Percentiles rank a stretch among this genome's conserved stretches.
These are phyloP conservation scores for Rhinella marina DNA, from an alignment of 2,797 vertebrate species.

Conservation along the genomic window DNA sequence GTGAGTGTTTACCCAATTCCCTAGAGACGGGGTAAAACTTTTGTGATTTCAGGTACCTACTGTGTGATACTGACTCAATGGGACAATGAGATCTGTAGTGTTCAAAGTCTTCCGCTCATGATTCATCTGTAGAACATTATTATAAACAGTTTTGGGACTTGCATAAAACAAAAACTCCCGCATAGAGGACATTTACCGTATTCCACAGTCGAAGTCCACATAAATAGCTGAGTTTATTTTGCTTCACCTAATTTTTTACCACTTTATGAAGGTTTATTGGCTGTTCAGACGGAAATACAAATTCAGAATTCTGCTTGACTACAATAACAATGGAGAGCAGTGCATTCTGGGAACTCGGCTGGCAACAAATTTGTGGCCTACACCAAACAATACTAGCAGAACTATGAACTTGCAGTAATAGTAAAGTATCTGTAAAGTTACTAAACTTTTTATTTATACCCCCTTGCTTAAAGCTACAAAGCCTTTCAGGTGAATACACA, in stretches of 20 bases:
- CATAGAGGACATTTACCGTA: background rate
- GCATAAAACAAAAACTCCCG: background rate
- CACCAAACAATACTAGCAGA: background rate
- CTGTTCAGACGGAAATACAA: background rate
- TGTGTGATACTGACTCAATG: background rate
- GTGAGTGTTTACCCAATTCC: background rate
- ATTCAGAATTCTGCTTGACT: background rate
- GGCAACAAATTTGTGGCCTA: background rate
- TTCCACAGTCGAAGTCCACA: background rate
- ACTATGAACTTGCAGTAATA: background rate
- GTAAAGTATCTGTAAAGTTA: background rate
- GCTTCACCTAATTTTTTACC: background rate
- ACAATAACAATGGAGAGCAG: background rate
- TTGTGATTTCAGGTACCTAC: background rate
- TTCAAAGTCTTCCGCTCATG: background rate
- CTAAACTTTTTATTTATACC: background rate
- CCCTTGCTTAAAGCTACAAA: background rate
- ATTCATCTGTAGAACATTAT: background rate
- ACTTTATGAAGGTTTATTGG: background rate
- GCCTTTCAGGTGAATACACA: background rate
- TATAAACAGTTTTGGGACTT: background rate
- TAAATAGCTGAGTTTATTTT: background rate
- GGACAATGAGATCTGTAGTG: background rate
- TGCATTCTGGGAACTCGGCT: background rate
- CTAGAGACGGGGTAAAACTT: background rate